Evolutionary conservation across 2,888 invertebrate species (phyloP).

Genomic region (Rhodophaea formosa): DNA sequence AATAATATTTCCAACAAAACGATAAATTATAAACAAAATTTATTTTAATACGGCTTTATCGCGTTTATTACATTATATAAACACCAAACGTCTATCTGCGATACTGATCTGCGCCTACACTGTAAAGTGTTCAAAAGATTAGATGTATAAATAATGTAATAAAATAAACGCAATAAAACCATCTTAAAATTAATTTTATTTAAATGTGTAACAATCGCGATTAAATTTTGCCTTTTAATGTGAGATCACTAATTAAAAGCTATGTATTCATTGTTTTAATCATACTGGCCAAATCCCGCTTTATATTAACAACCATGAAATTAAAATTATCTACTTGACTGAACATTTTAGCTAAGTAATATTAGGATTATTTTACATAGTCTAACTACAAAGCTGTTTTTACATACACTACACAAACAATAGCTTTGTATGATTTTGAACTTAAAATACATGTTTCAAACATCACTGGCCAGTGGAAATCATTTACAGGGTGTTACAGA

Average conservation of each 20-base stretch:
- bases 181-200: too few relatives aligned
- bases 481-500: neutral
- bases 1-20: neutral
- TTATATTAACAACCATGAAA: neutral
- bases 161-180: too few relatives aligned
- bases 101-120: too few relatives aligned
- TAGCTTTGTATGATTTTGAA: conserved; percentile 42
- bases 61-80: neutral
- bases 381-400: conserved; percentile 64
- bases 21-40: too few relatives aligned
- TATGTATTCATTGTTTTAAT: neutral
- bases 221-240: neutral
- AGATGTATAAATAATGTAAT: too few relatives aligned
- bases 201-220: too few relatives aligned
- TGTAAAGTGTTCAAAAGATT: too few relatives aligned
- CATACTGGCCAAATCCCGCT: conserved; percentile 1
- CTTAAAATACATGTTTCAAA: neutral
- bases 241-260: neutral
- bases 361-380: conserved; percentile 55
- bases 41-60: too few relatives aligned
- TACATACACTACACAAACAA: conserved; percentile 57
- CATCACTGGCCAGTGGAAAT: neutral
- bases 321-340: neutral
- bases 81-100: too few relatives aligned
- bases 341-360: conserved; percentile 25